Evolutionary conservation across 1,140 invertebrate species (phyloP), one percentile per base, ranked within the genome.

Genomic region (Drosophila lacertosa): DNA sequence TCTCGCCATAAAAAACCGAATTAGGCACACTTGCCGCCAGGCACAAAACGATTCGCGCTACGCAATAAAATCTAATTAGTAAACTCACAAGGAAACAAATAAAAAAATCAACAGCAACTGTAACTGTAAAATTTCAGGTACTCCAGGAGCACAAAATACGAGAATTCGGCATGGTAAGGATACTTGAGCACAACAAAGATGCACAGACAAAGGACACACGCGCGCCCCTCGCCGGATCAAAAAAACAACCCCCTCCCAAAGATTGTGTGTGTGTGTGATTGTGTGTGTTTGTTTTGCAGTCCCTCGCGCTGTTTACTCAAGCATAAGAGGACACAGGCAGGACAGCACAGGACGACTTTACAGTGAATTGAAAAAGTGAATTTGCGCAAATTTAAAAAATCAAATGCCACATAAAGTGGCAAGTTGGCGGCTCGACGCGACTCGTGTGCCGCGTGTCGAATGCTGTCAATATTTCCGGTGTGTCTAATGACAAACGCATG

Each of bases 401-500:
- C 83, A 88, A 88, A 75, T 88, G 83, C 67, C 66, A 71, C 57
- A 83, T 75, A 71, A 84, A 83, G 80, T 75, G 71, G 64, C 78
- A 55, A 58, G 66, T 53, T 69, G 42, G 18, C 54, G 15, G 37
- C 40, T 35, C 59, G 42, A 32, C 40, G 40, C 59, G 42, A 32
- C 63, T 69, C 76, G 81, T 74, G 69, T 71, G 82, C 83, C 82
- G 82, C 71, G 77, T 88, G 82, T 68, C 82, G 82, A 88, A 88
- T 88, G 32, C 24, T 75, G 67, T 69, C 74, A 88, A 88, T 88
- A 88, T 89, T 88, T 89, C 82, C 83, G 83, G 71, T 88, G 84
- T 89, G 86, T 84, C 83, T 89, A 89, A 89, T 89, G 83, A 78
- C 79, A 89, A 89, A 84, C 83, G 83, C 83, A 89, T 89, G 83